phyloP scores from a whole-genome alignment of 2,113 vertebrate genomes.

The Glaucomys volans region DNA sequence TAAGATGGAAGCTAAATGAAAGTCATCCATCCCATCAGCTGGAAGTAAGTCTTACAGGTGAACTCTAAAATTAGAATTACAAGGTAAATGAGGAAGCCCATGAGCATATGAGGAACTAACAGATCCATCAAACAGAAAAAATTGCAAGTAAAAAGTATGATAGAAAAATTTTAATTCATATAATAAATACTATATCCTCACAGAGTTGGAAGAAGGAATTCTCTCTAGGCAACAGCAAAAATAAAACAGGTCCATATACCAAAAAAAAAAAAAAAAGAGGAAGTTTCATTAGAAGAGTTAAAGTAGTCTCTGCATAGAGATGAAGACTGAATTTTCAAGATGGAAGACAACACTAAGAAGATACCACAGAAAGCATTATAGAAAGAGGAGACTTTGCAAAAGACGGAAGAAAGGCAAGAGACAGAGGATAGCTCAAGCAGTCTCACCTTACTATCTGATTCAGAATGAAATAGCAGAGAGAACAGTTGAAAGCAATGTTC shows the following conservation, averaged over 20 bases:
- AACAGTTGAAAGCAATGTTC: neutral
- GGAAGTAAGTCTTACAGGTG: neutral
- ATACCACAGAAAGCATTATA: neutral
- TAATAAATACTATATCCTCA: neutral
- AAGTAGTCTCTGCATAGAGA: neutral
- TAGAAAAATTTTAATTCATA: neutral
- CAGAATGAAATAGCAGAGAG: neutral
- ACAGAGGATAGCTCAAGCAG: neutral
- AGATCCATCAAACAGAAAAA: neutral
- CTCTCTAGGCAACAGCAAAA: neutral
- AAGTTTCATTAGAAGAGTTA: neutral
- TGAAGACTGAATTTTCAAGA: neutral
- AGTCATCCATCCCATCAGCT: neutral
- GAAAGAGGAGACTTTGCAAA: neutral
- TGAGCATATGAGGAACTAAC: neutral
- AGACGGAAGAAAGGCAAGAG: neutral
- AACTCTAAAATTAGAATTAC: neutral
- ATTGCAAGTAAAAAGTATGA: neutral
- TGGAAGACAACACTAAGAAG: neutral
- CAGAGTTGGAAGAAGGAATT: neutral
- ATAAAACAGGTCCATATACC: neutral
- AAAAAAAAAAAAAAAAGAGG: neutral
- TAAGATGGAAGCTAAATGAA: neutral
- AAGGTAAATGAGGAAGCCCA: neutral
- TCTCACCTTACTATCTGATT: neutral